Evolutionary conservation across 2,888 invertebrate species (phyloP).

Genomic region (Trypoxylon attenuatum): DNA sequence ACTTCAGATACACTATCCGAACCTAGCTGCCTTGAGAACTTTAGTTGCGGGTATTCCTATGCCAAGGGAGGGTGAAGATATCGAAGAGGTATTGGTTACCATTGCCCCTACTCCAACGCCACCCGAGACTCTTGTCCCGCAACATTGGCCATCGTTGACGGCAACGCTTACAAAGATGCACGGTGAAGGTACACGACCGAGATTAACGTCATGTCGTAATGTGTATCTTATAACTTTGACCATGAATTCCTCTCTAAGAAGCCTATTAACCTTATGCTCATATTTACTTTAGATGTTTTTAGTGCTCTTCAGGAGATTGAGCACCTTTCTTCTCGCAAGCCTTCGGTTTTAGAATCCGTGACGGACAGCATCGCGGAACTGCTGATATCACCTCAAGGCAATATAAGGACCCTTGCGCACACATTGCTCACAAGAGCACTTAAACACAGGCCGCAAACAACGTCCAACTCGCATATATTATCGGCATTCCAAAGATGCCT

Average conservation of each 20-base stretch:
- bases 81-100: slow-evolving; percentile 76
- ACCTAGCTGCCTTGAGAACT: slow-evolving; percentile 76
- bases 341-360: slow-evolving; percentile 81
- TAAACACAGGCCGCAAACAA: slow-evolving; percentile 82
- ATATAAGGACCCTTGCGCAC: slow-evolving; percentile 83
- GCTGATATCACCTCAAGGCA: slow-evolving; percentile 78
- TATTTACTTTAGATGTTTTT: slow-evolving; percentile 76
- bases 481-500: slow-evolving; percentile 88
- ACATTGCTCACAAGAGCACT: slow-evolving; percentile 83
- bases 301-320: slow-evolving; percentile 85
- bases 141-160: slow-evolving; percentile 74
- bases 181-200: slow-evolving; percentile 74
- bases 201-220: too few relatives aligned
- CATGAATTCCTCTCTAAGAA: slow-evolving; percentile 1
- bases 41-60: slow-evolving; percentile 80
- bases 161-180: slow-evolving; percentile 69
- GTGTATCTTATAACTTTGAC: slow-evolving; percentile 3
- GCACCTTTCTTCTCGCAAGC: slow-evolving; percentile 82
- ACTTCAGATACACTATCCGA: slow-evolving; percentile 78
- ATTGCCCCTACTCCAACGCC: slow-evolving; percentile 75
- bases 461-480: slow-evolving; percentile 80
- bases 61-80: slow-evolving; percentile 77
- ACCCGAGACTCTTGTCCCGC: slow-evolving; percentile 68
- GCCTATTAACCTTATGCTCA: too few relatives aligned
- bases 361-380: slow-evolving; percentile 80